Base-by-base conservation (phyloP, 2,797 vertebrate genomes). In the Mastacembelus armatus region DNA sequence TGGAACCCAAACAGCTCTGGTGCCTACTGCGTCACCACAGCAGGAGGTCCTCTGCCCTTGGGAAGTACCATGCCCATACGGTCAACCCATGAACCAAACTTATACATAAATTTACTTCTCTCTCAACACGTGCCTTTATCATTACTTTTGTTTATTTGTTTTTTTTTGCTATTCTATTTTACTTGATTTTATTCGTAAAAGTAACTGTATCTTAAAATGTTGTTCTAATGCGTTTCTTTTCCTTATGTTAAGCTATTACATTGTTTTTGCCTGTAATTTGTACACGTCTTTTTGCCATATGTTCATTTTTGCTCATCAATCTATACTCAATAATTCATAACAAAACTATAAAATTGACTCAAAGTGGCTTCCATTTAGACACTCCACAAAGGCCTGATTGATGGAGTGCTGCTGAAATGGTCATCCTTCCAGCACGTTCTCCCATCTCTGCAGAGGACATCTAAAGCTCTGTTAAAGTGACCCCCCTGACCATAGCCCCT, bases 1-100 rank as follows among this genome's bases (percentile, higher is more conserved):
- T 86, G 79, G 77, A 92, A 92, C 85, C 75, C 84, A 90, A 90
- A 91, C 90, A 91, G 84, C 45, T 40, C 78, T 62, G 75, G 74
- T 72, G 81, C 74, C 80, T 77, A 21, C 70, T 81, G 67, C 33
- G 38, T 85, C 71, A 84, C 59, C 39, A 66, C 72, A 29, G 71
- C 44, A 54, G 65, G 74, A 79, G 48, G 61, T 55, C 35, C 50
- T 44, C 69, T 43, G 64, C 32, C 71, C 49, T 63, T 29, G 4
- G 27, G 66, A 74, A 67, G 52, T 38, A 38, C 58, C 65, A 44
- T 51, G 47, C 19, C 48, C 33, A 30, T 4, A 10, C 4, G 2
- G 24, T 1, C 2, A 19, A 48, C 45, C 35, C 48, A 63, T 16
- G 14, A 43, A 48, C 44, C 6, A 68, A 50, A 73, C 21, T 15